Base-by-base conservation (phyloP, 2,113 vertebrate species). In the Ailurus styani region DNA sequence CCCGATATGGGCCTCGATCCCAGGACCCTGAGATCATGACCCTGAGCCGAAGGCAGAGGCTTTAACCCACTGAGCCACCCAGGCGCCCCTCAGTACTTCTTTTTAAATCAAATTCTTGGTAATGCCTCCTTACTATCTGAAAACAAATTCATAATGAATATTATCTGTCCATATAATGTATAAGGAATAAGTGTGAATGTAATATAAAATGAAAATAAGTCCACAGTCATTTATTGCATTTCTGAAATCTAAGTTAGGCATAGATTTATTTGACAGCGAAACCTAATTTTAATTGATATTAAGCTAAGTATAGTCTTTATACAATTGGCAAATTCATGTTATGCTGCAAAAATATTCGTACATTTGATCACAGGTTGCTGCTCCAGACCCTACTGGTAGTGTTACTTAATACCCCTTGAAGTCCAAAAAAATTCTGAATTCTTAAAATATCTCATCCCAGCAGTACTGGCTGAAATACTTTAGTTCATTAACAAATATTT, bases 381-480 rank as follows among this genome's bases (percentile, higher is more conserved):
- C n/a, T 88, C 8, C 42, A 88, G 20, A 91, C 34, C 1, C 13
- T 94, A 4, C 10, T 62, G 37, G 14, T 17, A 31, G 7, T 94
- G n/a, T 70, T 87, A 73, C n/a, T 91, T 78, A 83, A 54, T 60
- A 62, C 73, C 52, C 42, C 91, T 95, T 60, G 78, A 96, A 94
- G 88, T 81, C 21, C 23, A 54, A 42, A 50, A n/a, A 81, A 96
- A 55, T 68, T 94, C 21, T 87, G 17, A 62, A 86, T 79, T 96
- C 52, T 68, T 70, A 90, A 94, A 94, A 86, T 96, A 89, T 15
- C 7, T 70, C 25, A 6, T 87, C 27, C 29, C 5, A 72, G 18
- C 20, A 10, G 2, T 90, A 73, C 52, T 87, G 17, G 13, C 29
- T 90, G 78, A 94, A 96, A 87, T 90, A 55, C n/a, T 82, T 45